These are phyloP conservation scores for Pachliopta kotzebuea DNA, from an alignment of 2,888 invertebrate species.

Conservation along the genomic window DNA sequence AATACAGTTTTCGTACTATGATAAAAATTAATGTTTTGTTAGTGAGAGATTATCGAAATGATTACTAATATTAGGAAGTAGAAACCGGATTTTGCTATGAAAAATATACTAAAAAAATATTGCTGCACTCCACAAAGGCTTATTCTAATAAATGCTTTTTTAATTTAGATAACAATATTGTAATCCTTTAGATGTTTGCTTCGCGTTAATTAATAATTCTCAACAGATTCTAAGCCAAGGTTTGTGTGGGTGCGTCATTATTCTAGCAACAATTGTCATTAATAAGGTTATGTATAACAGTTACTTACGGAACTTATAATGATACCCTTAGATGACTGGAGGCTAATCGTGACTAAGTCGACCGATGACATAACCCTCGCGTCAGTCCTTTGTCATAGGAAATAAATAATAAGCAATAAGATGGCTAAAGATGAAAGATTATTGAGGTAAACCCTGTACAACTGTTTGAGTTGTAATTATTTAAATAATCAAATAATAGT, in stretches of 20 bases:
- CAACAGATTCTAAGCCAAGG: conserved; percentile 10
- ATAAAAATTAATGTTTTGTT: too few relatives aligned
- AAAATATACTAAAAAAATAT: too few relatives aligned
- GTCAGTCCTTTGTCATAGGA: conserved; percentile 29
- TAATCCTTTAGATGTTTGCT: not conserved
- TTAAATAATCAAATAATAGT: not conserved
- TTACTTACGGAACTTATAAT: conserved; percentile 27
- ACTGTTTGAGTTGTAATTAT: conserved; percentile 3
- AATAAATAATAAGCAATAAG: conserved; percentile 25
- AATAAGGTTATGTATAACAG: conserved; percentile 21
- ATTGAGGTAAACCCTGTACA: not conserved
- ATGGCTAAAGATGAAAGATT: conserved; percentile 14
- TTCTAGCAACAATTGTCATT: conserved; percentile 17
- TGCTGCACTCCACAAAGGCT: too few relatives aligned
- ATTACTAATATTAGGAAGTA: too few relatives aligned
- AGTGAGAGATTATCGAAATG: too few relatives aligned
- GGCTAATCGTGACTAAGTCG: conserved; percentile 27
- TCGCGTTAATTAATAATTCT: not conserved
- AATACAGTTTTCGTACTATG: not conserved
- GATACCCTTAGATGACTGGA: conserved; percentile 22
- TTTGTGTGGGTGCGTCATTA: conserved; percentile 16
- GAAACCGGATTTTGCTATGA: too few relatives aligned
- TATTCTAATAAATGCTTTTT: not conserved
- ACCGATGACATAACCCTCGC: conserved; percentile 29
- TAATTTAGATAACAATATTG: not conserved